Conservation (phyloP, 2,113 vertebrate genomes). For the Mixornis gularis region DNA sequence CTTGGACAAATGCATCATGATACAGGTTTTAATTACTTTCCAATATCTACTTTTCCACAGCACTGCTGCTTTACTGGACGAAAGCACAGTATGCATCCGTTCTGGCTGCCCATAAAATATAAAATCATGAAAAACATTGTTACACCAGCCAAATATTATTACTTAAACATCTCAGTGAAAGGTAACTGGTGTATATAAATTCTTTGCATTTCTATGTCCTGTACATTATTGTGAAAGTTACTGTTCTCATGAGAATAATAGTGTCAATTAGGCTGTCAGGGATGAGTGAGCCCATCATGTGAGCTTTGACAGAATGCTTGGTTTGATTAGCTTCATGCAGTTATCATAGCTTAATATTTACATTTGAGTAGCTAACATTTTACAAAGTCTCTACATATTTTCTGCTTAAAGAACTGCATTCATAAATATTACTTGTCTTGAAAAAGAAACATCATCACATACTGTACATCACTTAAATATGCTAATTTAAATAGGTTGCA, state of each 20-base stretch:
- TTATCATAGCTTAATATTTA: conserved; percentile 37
- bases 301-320: conserved; percentile 47
- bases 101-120: neutral
- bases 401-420: neutral
- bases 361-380: neutral
- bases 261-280: conserved; percentile 50
- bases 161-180: conserved; percentile 9
- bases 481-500: neutral
- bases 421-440: conserved; percentile 17
- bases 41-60: neutral
- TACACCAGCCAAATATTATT: neutral
- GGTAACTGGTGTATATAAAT: neutral
- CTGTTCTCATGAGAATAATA: conserved; percentile 18
- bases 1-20: neutral
- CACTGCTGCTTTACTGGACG: neutral
- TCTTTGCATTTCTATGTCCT: neutral
- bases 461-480: neutral
- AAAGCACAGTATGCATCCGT: neutral
- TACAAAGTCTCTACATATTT: neutral
- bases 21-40: neutral
- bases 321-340: conserved; percentile 33
- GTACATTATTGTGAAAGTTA: conserved; percentile 18
- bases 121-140: neutral
- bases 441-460: neutral
- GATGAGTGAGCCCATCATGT: conserved; percentile 27